Evolutionary conservation across 2,797 vertebrate genomes (phyloP).

Genomic region (Erethizon dorsatum): DNA sequence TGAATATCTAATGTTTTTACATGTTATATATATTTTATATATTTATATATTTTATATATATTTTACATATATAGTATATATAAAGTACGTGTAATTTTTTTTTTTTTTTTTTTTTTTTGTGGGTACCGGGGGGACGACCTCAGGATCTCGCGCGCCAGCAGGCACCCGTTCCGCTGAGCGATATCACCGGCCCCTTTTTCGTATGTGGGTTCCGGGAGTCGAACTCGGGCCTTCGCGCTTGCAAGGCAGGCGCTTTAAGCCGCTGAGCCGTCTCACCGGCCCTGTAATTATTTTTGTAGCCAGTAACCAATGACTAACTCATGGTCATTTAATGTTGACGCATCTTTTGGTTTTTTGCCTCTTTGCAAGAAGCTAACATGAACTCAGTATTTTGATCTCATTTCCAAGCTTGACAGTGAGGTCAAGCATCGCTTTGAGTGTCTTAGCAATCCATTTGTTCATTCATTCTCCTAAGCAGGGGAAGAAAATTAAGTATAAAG

Average conservation of each 20-base stretch:
- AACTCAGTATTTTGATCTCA: constrained; percentile 15
- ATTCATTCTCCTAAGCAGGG: background rate
- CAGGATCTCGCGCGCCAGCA: too few relatives aligned
- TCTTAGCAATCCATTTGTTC: background rate
- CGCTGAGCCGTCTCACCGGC: too few relatives aligned
- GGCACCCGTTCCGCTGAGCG: too few relatives aligned
- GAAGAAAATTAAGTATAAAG: background rate
- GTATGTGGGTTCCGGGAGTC: too few relatives aligned
- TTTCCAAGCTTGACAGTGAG: background rate
- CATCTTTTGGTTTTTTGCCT: background rate
- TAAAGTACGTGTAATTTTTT: background rate
- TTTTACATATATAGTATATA: background rate
- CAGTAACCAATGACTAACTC: background rate
- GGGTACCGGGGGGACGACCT: too few relatives aligned
- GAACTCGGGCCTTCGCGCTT: too few relatives aligned
- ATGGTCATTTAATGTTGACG: background rate
- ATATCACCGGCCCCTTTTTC: too few relatives aligned
- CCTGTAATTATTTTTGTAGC: constrained; percentile 40
- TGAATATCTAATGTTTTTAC: background rate
- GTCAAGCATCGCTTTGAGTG: background rate
- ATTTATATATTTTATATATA: background rate
- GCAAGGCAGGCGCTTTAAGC: too few relatives aligned
- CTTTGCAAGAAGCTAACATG: background rate
- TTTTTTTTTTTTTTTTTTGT: too few relatives aligned
- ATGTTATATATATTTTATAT: background rate